These are phyloP conservation scores for Venusia cambrica DNA, from an alignment of 2,888 invertebrate species.

Conservation along the genomic window DNA sequence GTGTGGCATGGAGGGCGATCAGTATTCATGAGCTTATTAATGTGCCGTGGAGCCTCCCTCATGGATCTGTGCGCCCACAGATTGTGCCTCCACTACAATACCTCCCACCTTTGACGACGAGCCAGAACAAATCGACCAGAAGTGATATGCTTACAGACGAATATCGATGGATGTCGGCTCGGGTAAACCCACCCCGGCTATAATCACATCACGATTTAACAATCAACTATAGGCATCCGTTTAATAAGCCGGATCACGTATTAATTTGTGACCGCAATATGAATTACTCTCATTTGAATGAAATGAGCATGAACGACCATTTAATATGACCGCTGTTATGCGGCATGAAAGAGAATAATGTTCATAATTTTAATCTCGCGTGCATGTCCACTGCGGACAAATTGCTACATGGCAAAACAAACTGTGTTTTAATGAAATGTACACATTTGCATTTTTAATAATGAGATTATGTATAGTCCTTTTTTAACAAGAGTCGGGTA, in stretches of 20 bases:
- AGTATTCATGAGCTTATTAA: constrained; percentile 75
- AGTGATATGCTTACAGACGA: constrained; percentile 47
- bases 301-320: constrained; percentile 37
- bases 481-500: constrained; percentile 1
- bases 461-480: constrained; percentile 6
- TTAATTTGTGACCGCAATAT: constrained; percentile 37
- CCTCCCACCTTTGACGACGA: constrained; percentile 28
- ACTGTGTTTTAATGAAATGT: constrained; percentile 17
- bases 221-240: constrained; percentile 23
- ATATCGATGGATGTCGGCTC: constrained; percentile 58
- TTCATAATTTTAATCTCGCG: constrained; percentile 29
- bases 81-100: constrained; percentile 49
- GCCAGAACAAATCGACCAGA: constrained; percentile 66
- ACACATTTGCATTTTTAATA: constrained; percentile 11
- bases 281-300: constrained; percentile 36
- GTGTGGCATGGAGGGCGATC: constrained; percentile 41
- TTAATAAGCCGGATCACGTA: constrained; percentile 29
- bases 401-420: constrained; percentile 24
- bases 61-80: constrained; percentile 46
- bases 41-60: constrained; percentile 47
- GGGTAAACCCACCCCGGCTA: constrained; percentile 40
- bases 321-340: constrained; percentile 35
- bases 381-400: constrained; percentile 28
- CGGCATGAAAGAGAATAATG: constrained; percentile 32
- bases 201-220: constrained; percentile 27